Base-by-base conservation (phyloP, 2,113 vertebrate species). In the Cynoglossus semilaevis region DNA sequence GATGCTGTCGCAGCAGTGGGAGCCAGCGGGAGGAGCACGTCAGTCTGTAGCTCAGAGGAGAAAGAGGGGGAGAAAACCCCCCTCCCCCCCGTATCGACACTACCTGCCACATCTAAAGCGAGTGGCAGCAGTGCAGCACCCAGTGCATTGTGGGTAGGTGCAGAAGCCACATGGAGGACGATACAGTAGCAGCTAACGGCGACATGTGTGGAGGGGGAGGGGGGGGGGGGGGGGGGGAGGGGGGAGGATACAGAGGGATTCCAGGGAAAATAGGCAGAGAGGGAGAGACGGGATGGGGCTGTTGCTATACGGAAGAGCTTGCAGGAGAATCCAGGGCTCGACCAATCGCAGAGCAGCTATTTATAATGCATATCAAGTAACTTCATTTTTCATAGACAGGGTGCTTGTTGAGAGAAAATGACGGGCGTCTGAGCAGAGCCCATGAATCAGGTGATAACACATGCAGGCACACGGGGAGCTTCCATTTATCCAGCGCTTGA, bases 251-350 rank as follows among this genome's bases (percentile, higher is more conserved):
- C 34, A 37, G 54, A 71, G 79, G 83, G 80, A 79, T 72, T 86
- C 84, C 72, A 76, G 67, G 79, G 70, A 66, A 80, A 65, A 72
- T 67, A 67, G 52, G 73, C 52, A 15, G 45, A 77, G 64, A 71
- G 61, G 74, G 73, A 71, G 77, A 54, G 77, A 58, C 42, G 70
- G 74, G 65, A 63, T 84, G 85, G 83, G 83, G 77, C 81, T 91
- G 89, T 91, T 91, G 90, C 90, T 89, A 91, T 86, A 88, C 88
- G 88, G 90, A 91, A 91, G 88, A 70, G 79, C 77, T 85, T 64
- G 75, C 72, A 57, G 80, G 76, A 86, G 83, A 82, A 85, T 70
- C 69, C 46, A 6, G 66, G 54, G 56, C 60, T 80, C 36, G 61
- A 61, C 90, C 89, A 91, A 91, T 91, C 88, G 80, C 15, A 5